Conservation (phyloP, 2,113 vertebrate species). For the Tor tambroides region DNA sequence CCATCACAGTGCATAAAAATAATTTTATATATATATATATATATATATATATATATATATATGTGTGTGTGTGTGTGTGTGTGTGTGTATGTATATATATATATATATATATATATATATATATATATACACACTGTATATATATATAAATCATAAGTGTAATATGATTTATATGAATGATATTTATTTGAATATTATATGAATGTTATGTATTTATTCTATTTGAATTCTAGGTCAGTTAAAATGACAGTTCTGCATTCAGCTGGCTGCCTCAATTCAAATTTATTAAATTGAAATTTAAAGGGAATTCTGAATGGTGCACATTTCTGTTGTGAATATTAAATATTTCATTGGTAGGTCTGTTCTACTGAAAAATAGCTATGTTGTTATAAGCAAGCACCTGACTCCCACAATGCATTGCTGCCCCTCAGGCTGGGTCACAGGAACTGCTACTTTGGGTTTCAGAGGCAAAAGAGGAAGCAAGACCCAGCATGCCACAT, state of each 20-base stretch:
- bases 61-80: too few species aligned
- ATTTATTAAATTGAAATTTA: background rate
- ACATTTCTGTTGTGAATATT: background rate
- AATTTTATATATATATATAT: too few species aligned
- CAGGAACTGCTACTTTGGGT: constrained; percentile 67
- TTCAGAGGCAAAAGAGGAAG: constrained; percentile 59
- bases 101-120: too few species aligned
- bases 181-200: too few species aligned
- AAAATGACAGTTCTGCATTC: background rate
- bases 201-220: too few species aligned
- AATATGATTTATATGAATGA: too few species aligned
- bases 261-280: background rate
- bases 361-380: constrained; percentile 51
- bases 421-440: constrained; percentile 74
- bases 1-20: too few species aligned
- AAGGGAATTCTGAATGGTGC: background rate
- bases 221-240: background rate
- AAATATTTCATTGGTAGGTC: constrained; percentile 23
- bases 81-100: too few species aligned
- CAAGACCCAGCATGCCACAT: constrained; percentile 70
- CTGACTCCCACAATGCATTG: constrained; percentile 54
- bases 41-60: too few species aligned
- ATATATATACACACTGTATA: too few species aligned
- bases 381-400: constrained; percentile 41
- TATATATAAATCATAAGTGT: too few species aligned